Conservation (phyloP, 2,113 vertebrate species). For the Dipodomys ordii region DNA sequence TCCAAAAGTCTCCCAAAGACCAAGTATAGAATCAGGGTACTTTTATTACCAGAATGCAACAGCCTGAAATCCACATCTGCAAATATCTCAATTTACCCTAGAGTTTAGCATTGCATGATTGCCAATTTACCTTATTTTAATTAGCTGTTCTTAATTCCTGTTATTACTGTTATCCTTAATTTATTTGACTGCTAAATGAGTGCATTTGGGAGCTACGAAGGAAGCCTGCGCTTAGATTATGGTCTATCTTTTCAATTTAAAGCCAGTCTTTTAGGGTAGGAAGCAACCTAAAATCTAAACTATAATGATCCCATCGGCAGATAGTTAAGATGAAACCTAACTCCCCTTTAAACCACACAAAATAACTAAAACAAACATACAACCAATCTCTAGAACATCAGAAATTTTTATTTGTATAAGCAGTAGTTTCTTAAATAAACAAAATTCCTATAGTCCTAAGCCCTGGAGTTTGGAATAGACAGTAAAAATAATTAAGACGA, state of each 20-base stretch:
- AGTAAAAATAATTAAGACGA: slow-evolving; percentile 22
- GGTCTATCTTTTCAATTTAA: slow-evolving; percentile 34
- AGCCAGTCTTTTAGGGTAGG: slow-evolving; percentile 10
- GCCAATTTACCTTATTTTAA: slow-evolving; percentile 67
- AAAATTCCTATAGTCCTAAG: slow-evolving; percentile 22
- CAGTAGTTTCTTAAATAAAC: background rate
- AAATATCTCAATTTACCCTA: slow-evolving; percentile 53
- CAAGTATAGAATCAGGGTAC: background rate
- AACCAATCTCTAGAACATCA: background rate
- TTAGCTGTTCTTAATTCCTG: slow-evolving; percentile 72
- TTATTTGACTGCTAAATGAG: slow-evolving; percentile 66
- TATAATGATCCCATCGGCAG: background rate
- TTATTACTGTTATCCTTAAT: slow-evolving; percentile 73
- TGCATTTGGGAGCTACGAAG: slow-evolving; percentile 38
- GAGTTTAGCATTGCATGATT: background rate
- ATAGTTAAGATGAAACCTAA: slow-evolving; percentile 16
- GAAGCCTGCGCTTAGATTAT: slow-evolving; percentile 13
- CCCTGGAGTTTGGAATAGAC: background rate
- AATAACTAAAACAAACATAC: background rate
- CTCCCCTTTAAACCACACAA: background rate
- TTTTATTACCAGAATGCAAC: background rate
- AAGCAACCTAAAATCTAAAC: slow-evolving; percentile 30
- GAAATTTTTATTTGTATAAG: slow-evolving; percentile 4
- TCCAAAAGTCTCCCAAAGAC: background rate
- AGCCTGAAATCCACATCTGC: background rate